These are phyloP conservation scores for Timema podura DNA, from an alignment of 2,888 invertebrate species.

Conservation along the genomic window DNA sequence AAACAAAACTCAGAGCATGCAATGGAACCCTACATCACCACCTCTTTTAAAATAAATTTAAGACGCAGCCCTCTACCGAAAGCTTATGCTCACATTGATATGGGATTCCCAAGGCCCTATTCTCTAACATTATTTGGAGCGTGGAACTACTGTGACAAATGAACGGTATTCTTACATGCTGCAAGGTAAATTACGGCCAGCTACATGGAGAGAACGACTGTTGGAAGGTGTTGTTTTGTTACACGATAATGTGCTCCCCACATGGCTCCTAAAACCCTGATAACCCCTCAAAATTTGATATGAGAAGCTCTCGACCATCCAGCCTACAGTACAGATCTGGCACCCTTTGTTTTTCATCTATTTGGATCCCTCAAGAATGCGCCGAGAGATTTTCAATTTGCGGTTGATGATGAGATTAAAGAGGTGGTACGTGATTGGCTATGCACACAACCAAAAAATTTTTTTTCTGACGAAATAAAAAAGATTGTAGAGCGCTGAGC, in stretches of 20 bases:
- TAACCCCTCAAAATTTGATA: no score
- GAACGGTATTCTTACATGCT: neutral
- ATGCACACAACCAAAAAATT: neutral
- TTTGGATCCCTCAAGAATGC: neutral
- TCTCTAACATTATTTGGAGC: neutral
- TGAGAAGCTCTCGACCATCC: neutral
- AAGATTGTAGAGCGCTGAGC: slow-evolving; percentile 1
- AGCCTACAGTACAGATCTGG: neutral
- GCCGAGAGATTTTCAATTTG: neutral
- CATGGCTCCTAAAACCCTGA: neutral
- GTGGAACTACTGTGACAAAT: neutral
- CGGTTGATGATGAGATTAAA: no score
- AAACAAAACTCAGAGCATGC: neutral
- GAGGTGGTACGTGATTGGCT: neutral
- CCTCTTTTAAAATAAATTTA: neutral
- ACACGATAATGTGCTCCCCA: neutral
- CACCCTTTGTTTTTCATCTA: neutral
- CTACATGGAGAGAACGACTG: neutral
- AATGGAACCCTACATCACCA: neutral
- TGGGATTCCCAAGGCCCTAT: neutral
- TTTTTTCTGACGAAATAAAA: neutral
- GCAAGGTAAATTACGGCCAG: no score
- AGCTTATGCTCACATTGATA: neutral
- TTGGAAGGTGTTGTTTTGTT: neutral
- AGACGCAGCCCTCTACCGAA: neutral